These are phyloP conservation scores for Plagiodera versicolora DNA, from an alignment of 2,888 invertebrate genomes.

Conservation along the genomic window DNA sequence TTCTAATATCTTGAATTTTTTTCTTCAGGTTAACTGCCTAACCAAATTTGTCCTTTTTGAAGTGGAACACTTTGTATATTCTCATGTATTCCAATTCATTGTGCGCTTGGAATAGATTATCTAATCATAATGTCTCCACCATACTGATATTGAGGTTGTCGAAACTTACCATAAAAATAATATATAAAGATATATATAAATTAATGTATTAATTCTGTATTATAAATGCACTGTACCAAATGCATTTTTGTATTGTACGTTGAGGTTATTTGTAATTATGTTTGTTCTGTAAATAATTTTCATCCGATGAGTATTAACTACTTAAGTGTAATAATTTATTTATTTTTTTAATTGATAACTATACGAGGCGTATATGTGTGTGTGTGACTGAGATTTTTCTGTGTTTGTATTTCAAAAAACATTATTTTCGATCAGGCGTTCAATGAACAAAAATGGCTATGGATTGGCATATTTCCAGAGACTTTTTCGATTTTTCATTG, in stretches of 20 bases:
- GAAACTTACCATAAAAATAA: conserved; percentile 37
- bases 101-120: too few relatives aligned
- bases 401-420: too few relatives aligned
- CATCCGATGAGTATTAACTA: conserved; percentile 31
- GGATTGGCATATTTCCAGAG: too few relatives aligned
- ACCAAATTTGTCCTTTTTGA: too few relatives aligned
- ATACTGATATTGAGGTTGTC: conserved; percentile 31
- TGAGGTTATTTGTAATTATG: conserved; percentile 42
- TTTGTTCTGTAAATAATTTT: conserved; percentile 47
- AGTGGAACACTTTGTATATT: too few relatives aligned
- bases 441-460: too few relatives aligned
- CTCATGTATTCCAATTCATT: too few relatives aligned
- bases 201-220: conserved; percentile 13
- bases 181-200: conserved; percentile 14
- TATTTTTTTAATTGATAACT: conserved; percentile 25
- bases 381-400: conserved; percentile 6
- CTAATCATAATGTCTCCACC: neutral
- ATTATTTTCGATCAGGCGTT: too few relatives aligned
- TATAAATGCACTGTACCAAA: conserved; percentile 39
- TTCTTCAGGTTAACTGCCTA: conserved; percentile 2
- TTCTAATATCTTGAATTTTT: neutral
- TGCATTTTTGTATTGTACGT: conserved; percentile 43
- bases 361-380: conserved; percentile 16
- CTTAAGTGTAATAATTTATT: conserved; percentile 30
- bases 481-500: too few relatives aligned